A percentile compares a stretch with the other conserved stretches of the same genome.
Evolutionary conservation across 2,113 vertebrate genomes (phyloP).

Genomic region (Forbesichthys agassizii): DNA sequence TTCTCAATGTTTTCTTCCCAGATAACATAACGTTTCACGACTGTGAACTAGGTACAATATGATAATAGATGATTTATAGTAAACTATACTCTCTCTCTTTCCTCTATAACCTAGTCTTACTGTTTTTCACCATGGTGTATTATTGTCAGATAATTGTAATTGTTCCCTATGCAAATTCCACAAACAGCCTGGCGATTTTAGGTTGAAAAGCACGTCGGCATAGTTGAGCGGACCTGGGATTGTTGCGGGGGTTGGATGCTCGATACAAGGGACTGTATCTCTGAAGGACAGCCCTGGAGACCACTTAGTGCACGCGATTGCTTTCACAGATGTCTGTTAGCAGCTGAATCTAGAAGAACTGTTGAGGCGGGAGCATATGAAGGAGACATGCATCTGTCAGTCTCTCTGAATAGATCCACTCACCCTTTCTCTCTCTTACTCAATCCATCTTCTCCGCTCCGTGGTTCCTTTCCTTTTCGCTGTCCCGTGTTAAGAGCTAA

Average conservation of each 20-base stretch:
- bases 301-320: conserved; percentile 46
- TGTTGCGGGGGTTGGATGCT: conserved; percentile 41
- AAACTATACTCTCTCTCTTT: no score
- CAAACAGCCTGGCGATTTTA: no score
- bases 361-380: conserved; percentile 37
- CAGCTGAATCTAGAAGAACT: conserved; percentile 34
- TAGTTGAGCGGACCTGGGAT: conserved; percentile 23
- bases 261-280: conserved; percentile 48
- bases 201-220: no score
- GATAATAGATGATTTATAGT: not conserved
- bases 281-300: conserved; percentile 38
- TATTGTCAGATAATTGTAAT: no score
- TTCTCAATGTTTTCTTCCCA: conserved; percentile 43
- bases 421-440: no score
- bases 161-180: no score
- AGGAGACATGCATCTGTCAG: conserved; percentile 34
- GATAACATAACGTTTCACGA: conserved; percentile 49
- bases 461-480: no score
- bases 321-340: conserved; percentile 63
- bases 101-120: no score
- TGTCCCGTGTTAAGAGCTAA: no score
- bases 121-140: no score
- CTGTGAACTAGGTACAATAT: conserved; percentile 17
- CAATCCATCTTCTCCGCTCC: not conserved
- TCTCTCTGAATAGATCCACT: conserved; percentile 28